Base-by-base conservation (phyloP, 2,113 vertebrate species). In the Bagarius yarrelli region DNA sequence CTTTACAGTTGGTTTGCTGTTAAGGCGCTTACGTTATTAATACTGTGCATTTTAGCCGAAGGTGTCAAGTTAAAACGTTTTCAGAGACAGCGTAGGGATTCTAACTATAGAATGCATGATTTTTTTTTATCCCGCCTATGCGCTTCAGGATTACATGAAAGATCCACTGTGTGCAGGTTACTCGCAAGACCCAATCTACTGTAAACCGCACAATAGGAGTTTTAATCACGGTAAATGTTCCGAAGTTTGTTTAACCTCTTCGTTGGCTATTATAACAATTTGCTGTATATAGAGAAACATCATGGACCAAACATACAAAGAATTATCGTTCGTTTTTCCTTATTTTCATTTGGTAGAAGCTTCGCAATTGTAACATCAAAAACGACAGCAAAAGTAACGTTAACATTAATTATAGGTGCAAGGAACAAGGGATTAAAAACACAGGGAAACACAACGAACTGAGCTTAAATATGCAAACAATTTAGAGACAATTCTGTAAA, bases 291-390 rank as follows among this genome's bases (percentile, higher is more conserved):
- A 89, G 85, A 87, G 85, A 89, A 88, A 89, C 87, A 64, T 83
- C 55, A 72, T 81, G 87, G 87, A 87, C 87, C 77, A 85, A 87
- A 86, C 84, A 83, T 85, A 86, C 78, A 74, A 82, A 88, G 87
- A 73, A 84, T 82, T 72, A 80, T 53, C 81, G 72, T 87, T 83
- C 40, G 64, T 81, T 74, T 70, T 78, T 59, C 30, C 50, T 87
- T 86, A 50, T 86, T 91, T 87, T 91, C 87, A 89, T 92, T 93
- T 94, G 92, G 92, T 93, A 91, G 88, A 93, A 92, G 90, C 92
- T 93, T 91, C 84, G 91, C 85, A 79, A 91, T 87, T 87, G 85
- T 89, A 86, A 90, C 86, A 70, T 86, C 85, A 84, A 91, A 83
- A 91, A 91, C 88, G 67, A 87, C 88, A 85, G 89, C 87, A 86